Conservation (phyloP, 2,113 vertebrate species). For the Maccullochella peelii region DNA sequence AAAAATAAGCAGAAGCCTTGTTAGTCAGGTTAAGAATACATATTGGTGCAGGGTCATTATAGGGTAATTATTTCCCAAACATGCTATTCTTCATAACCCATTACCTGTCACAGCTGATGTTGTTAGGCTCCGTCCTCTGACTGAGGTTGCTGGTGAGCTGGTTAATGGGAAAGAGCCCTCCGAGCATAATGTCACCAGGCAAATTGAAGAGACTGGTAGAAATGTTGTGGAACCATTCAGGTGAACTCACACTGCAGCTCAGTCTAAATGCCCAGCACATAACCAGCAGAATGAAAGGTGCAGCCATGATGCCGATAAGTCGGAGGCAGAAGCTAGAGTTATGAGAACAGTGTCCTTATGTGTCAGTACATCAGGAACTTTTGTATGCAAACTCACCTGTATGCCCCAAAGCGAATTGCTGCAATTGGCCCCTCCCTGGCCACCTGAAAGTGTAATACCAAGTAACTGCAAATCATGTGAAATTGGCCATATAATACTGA, state of each 20-base stretch:
- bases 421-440: constrained; percentile 9
- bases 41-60: not conserved
- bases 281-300: constrained; percentile 54
- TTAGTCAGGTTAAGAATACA: not conserved
- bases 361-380: constrained; percentile 15
- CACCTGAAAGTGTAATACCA: not conserved
- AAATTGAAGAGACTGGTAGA: constrained; percentile 81
- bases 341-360: not conserved
- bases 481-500: constrained; percentile 8
- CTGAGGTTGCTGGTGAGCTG: constrained; percentile 60
- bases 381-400: constrained; percentile 65
- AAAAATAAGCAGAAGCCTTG: not conserved
- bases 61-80: not conserved
- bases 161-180: constrained; percentile 90
- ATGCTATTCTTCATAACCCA: not conserved
- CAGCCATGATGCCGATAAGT: constrained; percentile 61
- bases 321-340: constrained; percentile 1
- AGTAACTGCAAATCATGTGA: constrained; percentile 27
- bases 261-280: constrained; percentile 52
- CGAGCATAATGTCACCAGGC: constrained; percentile 87
- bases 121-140: constrained; percentile 60
- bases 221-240: constrained; percentile 69
- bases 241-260: constrained; percentile 26
- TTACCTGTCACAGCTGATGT: constrained; percentile 86
- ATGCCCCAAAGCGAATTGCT: not conserved